Evolutionary conservation across 2,113 vertebrate species (phyloP), one percentile per base, ranked within the genome.

Genomic region (Percopsis transmontana): DNA sequence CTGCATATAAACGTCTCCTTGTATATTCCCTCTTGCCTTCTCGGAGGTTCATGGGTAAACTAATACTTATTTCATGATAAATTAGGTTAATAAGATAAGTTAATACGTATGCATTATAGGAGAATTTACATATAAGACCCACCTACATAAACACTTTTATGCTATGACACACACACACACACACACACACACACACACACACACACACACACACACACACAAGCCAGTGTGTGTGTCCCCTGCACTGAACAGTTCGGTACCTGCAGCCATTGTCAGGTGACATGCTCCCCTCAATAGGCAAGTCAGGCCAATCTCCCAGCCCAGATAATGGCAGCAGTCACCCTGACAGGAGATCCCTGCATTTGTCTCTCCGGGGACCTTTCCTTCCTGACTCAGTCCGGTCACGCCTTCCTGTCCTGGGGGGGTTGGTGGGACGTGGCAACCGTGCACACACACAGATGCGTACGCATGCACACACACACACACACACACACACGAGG

Each of bases 261-360:
- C 72, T 76, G 57, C 27, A 80, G 75, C 77, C 66, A 81, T 85
- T 85, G 84, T 88, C 68, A 23, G 24, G 54, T 59, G 80, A 87
- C 85, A 85, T 72, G 71, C 70, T 68, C 80, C 79, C 79, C 77
- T 89, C 87, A 90, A 88, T 83, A 77, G 76, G 38, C 56, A 66
- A 76, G 80, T 68, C 74, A 75, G 69, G 57, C 77, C 87, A 90
- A 89, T 90, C 81, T 84, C 76, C 41, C 48, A 21, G 73, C 74
- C 27, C 74, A 87, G 88, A 90, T 90, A 90, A 90, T 89, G 84
- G 86, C 80, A 78, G 79, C 77, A 83, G 81, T 67, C 80, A 74
- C 55, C 74, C 69, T 86, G 81, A 82, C 72, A 76, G 84, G 66
- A 79, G 84, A 87, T 86, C 85, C 74, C 53, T 62, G 71, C 52